Base-by-base conservation (phyloP, 2,888 invertebrate species). In the Tortrix viridana region DNA sequence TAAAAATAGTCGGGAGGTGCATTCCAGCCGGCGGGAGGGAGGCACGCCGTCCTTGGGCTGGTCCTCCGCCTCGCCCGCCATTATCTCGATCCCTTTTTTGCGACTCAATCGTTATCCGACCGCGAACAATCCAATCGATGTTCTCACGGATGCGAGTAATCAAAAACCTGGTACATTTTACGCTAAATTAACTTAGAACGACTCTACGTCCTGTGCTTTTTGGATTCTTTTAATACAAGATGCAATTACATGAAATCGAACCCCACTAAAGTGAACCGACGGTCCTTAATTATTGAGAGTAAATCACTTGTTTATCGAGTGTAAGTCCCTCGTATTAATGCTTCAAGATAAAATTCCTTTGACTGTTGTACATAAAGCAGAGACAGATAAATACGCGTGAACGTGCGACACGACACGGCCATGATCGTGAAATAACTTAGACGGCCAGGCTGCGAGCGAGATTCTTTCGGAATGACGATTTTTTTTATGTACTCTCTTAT, bases 61-160 rank as follows among this genome's bases (percentile, higher is more conserved):
- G 80, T 80, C 82, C 83, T 74, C 76, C 71, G 77, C 75, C 67
- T 79, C 77, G 76, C 80, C 80, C 78, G 83, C 85, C 78, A 86
- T 88, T 86, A 88, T 83, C 82, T 84, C 79, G 81, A 81, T 83
- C 88, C 89, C 87, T 89, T 92, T 92, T 91, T 91, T 92, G 88
- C 88, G 85, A 81, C 83, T 76, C 81, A 84, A 88, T 89, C 84
- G 85, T 87, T 88, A 89, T 88, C 86, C 86, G 82, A 88, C 86
- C 87, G 85, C 88, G 85, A 86, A 89, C 85, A 81, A 84, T 82
- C 72, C 84, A 80, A 86, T 83, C 78, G 71, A 73, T 80, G 82
- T 89, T 90, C 89, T 86, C 91, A 90, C 89, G 88, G 80, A 83
- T 74, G 77, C 76, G 73, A 74, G 77, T 77, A 80, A 84, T 85